Evolutionary conservation across 2,888 invertebrate genomes (phyloP), one percentile per base, ranked within the genome.

Genomic region (Pteria penguin): DNA sequence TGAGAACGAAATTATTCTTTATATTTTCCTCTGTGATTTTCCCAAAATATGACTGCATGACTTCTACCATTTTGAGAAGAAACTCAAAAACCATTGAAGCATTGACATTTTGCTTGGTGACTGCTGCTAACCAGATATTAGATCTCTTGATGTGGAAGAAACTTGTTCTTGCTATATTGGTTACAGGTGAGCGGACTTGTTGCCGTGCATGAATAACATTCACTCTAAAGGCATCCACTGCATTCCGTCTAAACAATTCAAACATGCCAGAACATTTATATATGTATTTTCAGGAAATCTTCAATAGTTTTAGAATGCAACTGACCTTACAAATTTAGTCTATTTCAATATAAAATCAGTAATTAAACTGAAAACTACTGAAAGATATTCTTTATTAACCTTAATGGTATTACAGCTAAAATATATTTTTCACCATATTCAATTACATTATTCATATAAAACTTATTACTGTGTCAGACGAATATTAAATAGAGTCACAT

Each of bases 31-130:
- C 99, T 0, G 98, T 98, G 82, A 99, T 97, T 94, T 99, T 99
- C 74, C 99, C 99, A 92, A 99, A 99, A 93, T 99, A 99, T 0
- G 98, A 97, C 93, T 98, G 98, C 99, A 99, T 99, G 70, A 99
- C 98, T 83, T 94, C 94, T 24, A 93, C 92, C 91, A 99, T 98
- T 93, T 99, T 98, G 71, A 98, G 94, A 60, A 99, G 94, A 93
- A 99, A 99, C 93, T 99, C 99, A 92, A 99, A 99, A 54, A 99
- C 99, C 99, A 99, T 99, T 0, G 98, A 98, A 27, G 99, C 99
- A 90, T 99, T 99, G 73, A 99, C 98, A 96, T 99, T 99, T 93
- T 99, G 99, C 93, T 98, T 98, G 29, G 99, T 99, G n/a, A 99
- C 99, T 0, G 99, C 99, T 57, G 99, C 99, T 85, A 99, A 94